Percentiles rank a stretch among this genome's conserved stretches.
phyloP scores from a whole-genome alignment of 2,888 invertebrate genomes.

The Caenorhabditis sp. region DNA sequence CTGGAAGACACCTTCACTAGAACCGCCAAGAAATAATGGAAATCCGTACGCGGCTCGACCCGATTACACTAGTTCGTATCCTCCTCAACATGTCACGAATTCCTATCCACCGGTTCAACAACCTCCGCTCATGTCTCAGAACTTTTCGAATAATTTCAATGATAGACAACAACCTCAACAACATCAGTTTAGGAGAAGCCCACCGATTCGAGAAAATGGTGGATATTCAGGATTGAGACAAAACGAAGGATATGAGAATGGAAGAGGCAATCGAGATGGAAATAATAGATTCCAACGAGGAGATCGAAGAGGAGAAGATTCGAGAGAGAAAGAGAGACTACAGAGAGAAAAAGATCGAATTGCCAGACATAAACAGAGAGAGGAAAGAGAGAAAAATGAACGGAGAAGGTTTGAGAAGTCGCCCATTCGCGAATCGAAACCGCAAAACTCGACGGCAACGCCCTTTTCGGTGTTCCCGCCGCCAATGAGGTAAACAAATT shows the following conservation, averaged over 20 bases:
- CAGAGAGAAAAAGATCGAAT: neutral
- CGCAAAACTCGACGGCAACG: neutral
- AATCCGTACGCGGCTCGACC: constrained; percentile 25
- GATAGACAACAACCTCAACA: neutral
- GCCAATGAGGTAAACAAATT: neutral
- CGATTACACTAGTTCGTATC: constrained; percentile 28
- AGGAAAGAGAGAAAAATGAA: neutral
- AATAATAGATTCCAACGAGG: too few species aligned
- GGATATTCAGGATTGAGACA: neutral
- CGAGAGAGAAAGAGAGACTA: neutral
- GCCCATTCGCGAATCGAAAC: neutral
- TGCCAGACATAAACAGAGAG: neutral
- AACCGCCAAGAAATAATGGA: neutral
- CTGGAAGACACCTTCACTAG: neutral
- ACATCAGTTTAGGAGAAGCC: neutral
- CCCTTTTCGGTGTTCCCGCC: neutral
- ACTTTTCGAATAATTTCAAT: neutral
- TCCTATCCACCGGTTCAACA: neutral
- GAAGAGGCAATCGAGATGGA: neutral
- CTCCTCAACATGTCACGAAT: constrained; percentile 5
- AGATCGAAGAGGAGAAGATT: too few species aligned
- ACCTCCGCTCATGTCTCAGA: neutral
- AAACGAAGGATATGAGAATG: neutral
- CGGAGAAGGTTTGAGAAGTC: neutral
- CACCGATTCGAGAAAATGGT: neutral